Percentiles rank a stretch among this genome's conserved stretches.
Conservation (phyloP, 2,113 vertebrate genomes). For the Candoia aspera region DNA sequence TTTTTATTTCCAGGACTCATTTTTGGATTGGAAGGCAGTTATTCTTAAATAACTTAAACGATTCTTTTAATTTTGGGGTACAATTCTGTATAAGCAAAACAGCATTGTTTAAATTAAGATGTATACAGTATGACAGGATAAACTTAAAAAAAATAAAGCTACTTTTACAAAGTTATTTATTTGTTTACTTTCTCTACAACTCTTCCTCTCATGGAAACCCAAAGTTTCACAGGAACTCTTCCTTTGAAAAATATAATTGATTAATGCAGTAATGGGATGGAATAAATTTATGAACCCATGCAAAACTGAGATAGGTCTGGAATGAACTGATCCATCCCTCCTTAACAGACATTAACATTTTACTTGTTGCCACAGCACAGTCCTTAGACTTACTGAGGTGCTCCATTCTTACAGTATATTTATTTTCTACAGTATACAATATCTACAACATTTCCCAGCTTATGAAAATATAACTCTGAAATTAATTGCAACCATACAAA, state of each 20-base stretch:
- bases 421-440: not conserved
- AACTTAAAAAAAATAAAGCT: not conserved
- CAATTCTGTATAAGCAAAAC: not conserved
- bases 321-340: not conserved
- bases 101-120: not conserved
- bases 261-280: not conserved
- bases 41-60: not conserved
- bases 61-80: not conserved
- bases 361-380: not conserved
- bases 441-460: not conserved
- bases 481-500: not conserved
- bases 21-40: not conserved
- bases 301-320: not conserved
- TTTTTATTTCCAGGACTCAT: not conserved
- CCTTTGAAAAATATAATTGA: not conserved
- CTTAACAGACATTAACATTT: not conserved
- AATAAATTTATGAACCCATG: not conserved
- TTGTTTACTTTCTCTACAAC: not conserved
- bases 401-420: not conserved
- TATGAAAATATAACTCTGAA: not conserved
- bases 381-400: not conserved
- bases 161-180: not conserved
- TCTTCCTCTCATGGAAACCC: not conserved
- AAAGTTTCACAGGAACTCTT: not conserved
- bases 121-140: not conserved